Conservation (phyloP, 2,888 invertebrate genomes). For the Heterodera filipjevi region DNA sequence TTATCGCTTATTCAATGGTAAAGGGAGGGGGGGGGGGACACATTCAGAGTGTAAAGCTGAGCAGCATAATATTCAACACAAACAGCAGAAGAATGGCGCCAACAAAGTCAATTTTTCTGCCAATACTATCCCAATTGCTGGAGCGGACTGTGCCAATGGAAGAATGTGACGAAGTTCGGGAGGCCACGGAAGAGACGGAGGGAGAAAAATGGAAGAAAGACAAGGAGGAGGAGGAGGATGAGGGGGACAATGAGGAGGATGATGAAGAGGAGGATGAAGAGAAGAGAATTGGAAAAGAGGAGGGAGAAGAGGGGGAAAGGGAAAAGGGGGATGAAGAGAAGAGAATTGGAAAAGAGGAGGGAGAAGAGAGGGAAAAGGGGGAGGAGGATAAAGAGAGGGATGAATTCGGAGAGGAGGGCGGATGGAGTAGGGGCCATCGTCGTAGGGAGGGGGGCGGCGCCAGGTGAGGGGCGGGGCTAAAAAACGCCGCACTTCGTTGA, state of each 20-base stretch:
- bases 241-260: background rate
- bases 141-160: background rate
- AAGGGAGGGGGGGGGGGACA: too few relatives aligned
- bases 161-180: background rate
- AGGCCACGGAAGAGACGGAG: background rate
- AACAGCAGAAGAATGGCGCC: constrained; percentile 21
- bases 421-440: background rate
- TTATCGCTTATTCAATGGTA: too few relatives aligned
- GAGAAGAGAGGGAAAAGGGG: background rate
- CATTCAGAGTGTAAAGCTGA: constrained; percentile 23
- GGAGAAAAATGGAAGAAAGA: background rate
- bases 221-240: background rate
- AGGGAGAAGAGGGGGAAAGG: background rate
- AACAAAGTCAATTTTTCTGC: constrained; percentile 20
- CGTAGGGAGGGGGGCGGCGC: background rate
- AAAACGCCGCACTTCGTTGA: background rate
- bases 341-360: background rate
- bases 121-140: constrained; percentile 2
- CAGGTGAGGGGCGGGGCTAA: background rate
- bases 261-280: background rate
- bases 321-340: background rate
- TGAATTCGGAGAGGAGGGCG: background rate
- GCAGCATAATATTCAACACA: constrained; percentile 21
- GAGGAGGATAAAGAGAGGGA: background rate
- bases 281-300: too few relatives aligned